Base-by-base conservation (phyloP, 23 tunicate species). In the Styela plicata region DNA sequence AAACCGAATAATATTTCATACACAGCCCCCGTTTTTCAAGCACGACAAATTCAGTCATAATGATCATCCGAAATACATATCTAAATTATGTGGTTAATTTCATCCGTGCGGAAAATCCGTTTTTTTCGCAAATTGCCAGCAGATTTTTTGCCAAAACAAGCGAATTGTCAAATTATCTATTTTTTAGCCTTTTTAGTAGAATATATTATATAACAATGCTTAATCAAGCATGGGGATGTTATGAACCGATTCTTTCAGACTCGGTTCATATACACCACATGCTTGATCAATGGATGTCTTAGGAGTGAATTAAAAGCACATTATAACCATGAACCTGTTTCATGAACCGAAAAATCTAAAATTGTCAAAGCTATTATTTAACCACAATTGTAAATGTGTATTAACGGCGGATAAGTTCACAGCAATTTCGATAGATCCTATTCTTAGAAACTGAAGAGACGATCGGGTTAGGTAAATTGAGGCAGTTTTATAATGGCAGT, bases 331-430 rank as follows among this genome's bases (percentile, higher is more conserved):
- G 57, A 44, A 44, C 57, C 13, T 44, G 57, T 5, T 7, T 13
- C 13, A 44, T 44, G 57, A 44, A 44, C 57, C 57, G 57, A 44
- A 44, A 44, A 44, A 44, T 44, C 57, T 44, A 44, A 44, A 44
- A 44, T 44, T 44, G 57, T 13, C 57, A 44, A 44, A 44, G 57
- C 57, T 13, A 44, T 44, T 5, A 44, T 44, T 44, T 44, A 13
- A 13, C 57, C 57, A 44, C 57, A 44, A 44, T 44, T 44, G 57
- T 44, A 5, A 44, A n/a, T n/a, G 57, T 7, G 57, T 44, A 44
- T 44, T 44, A 7, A 44, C 79, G 86, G 53, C 30, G 26, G 84
- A 63, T n/a, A n/a, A 28, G n/a, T 69, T 33, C 69, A n/a, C 17
- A 30, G 36, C 37, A 28, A 22, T 73, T 30, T 30, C 24, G 36